These are phyloP conservation scores for Chelonia mydas DNA, from an alignment of 2,797 vertebrate species.

Conservation along the genomic window DNA sequence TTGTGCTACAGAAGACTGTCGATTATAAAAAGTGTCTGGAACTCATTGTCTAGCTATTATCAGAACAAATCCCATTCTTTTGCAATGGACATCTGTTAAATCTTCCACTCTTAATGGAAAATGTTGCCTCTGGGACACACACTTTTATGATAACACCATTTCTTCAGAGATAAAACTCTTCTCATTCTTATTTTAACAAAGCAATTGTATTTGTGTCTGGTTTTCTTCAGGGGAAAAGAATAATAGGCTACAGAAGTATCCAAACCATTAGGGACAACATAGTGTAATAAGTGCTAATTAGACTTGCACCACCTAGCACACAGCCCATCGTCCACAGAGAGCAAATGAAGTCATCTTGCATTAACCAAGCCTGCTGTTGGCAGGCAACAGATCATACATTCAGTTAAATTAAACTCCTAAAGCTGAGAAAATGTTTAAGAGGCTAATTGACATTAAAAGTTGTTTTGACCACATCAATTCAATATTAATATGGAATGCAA, in stretches of 20 bases:
- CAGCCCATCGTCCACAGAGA: not conserved
- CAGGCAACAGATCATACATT: not conserved
- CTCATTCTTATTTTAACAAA: conserved; percentile 77
- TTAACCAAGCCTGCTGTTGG: not conserved
- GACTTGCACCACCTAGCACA: not conserved
- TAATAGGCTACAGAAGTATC: conserved; percentile 55
- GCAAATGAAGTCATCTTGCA: not conserved
- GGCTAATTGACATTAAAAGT: not conserved
- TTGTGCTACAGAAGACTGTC: conserved; percentile 37
- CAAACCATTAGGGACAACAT: not conserved
- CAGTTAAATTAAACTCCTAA: not conserved
- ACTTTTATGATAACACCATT: conserved; percentile 62
- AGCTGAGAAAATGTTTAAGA: not conserved
- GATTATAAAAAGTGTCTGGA: conserved; percentile 65
- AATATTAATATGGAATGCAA: not conserved
- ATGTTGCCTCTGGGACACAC: conserved; percentile 69
- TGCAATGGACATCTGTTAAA: conserved; percentile 73
- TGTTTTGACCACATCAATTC: not conserved
- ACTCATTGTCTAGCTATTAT: conserved; percentile 64
- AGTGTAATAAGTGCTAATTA: not conserved
- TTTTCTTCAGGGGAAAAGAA: conserved; percentile 52
- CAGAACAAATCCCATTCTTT: conserved; percentile 64
- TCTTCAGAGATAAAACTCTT: conserved; percentile 73
- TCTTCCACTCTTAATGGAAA: conserved; percentile 78
- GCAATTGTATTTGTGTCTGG: conserved; percentile 49